Base-by-base conservation (phyloP, 1,140 invertebrate species). In the Lordiphosa collinella region DNA sequence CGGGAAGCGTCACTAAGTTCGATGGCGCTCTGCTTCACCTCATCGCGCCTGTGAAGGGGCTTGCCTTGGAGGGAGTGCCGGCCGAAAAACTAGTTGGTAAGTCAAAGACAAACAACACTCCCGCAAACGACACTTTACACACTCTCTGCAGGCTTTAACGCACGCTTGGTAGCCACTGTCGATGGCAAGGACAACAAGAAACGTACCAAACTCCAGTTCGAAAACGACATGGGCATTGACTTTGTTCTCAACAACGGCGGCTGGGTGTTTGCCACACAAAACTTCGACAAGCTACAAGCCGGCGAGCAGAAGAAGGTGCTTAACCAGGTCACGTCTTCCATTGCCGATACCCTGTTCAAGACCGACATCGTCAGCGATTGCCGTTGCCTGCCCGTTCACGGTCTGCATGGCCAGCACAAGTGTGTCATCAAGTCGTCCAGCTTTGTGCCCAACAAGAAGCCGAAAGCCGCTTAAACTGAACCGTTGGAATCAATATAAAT, bases 131-230 rank as follows among this genome's bases (percentile, higher is more conserved):
- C 13, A 16, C 16, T 16, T 22, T n/a, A n/a, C 3, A 14, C 6
- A 40, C 37, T 13, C 25, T 9, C 35, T 57, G 1, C 4, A 88
- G 89, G 89, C 18, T 88, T 91, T 2, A 89, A 90, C n/a, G 89
- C 90, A 7, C 91, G 91, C 36, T 61, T 88, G 14, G 88, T 91
- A 3, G 89, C 88, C 37, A 92, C 90, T 1, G 90, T 92, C 60
- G 91, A 91, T 29, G 89, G 92, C 4, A 89, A 90, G 53, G 92
- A 93, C 46, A 90, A 85, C 40, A 93, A 93, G 76, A 93, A 92
- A 69, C 90, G 90, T 43, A 86, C 84, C 13, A 91, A 92, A 35
- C 57, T 93, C 6, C 76, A 78, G 14, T 90, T 91, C 18, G 64
- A 90, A 18, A 84, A 74, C 46, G 92, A 93, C 62, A 91, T 91